Evolutionary conservation across 1,140 invertebrate genomes (phyloP).

Genomic region (Aphaenogaster floridana): DNA sequence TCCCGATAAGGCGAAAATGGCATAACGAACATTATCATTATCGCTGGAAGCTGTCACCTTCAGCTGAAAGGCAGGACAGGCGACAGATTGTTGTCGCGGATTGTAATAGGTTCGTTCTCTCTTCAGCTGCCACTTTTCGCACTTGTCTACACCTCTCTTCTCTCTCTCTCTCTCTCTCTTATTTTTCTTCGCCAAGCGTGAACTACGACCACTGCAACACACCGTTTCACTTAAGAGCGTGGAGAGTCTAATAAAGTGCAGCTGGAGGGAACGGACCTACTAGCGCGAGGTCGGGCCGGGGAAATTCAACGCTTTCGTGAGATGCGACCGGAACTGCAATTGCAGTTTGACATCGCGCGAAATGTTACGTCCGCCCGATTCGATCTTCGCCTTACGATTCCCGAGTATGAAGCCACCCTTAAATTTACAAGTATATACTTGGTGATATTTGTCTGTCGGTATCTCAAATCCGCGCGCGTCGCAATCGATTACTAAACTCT

Average conservation of each 20-base stretch:
- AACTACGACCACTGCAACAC: constrained; percentile 8
- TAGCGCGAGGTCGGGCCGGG: constrained; percentile 1
- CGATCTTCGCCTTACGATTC: constrained; percentile 20
- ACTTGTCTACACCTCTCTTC: constrained; percentile 23
- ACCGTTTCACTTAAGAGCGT: constrained; percentile 33
- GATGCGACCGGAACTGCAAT: constrained; percentile 52
- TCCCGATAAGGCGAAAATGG: constrained; percentile 34
- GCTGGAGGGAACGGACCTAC: constrained; percentile 33
- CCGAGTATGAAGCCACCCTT: background rate
- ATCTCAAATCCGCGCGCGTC: background rate
- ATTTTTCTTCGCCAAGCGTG: background rate
- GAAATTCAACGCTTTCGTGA: constrained; percentile 43
- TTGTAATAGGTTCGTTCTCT: constrained; percentile 50
- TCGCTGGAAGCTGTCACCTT: constrained; percentile 22
- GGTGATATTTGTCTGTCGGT: background rate
- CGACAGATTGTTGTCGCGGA: constrained; percentile 54
- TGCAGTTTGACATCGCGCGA: constrained; percentile 45
- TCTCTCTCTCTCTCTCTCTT: background rate
- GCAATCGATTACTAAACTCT: background rate
- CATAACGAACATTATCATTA: constrained; percentile 40
- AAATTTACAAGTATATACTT: no score
- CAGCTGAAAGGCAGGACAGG: constrained; percentile 19
- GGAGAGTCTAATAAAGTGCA: constrained; percentile 50
- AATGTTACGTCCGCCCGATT: constrained; percentile 37
- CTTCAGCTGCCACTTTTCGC: constrained; percentile 42